Evolutionary conservation across 2,888 invertebrate genomes (phyloP), one percentile per base, ranked within the genome.

Genomic region (Drosophila planitibia): DNA sequence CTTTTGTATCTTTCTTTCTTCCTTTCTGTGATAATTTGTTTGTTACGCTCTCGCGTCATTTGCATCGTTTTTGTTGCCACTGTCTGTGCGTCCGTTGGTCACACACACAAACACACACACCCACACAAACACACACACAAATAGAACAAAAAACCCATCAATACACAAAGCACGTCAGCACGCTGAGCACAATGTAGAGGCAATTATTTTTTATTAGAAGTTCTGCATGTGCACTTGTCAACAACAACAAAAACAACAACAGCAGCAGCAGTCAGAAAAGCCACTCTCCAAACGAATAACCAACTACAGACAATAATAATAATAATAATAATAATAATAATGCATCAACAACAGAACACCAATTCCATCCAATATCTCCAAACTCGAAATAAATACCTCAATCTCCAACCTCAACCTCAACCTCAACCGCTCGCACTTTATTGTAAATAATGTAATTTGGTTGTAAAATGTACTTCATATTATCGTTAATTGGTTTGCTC

Each of bases 21-120:
- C 54, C 67, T 76, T 81, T 75, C 68, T 85, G 70, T 79, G 81
- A 86, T 81, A 74, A 79, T 84, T 76, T 82, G 81, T 87, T 85
- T 88, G 85, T 82, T 76, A 77, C 79, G 83, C 83, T 85, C 75
- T 67, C 73, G 77, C 79, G 80, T 74, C 82, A 70, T 65, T 39
- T 72, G 68, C 70, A 74, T 49, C 74, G 33, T 66, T 30, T 65
- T 71, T 67, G 74, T 72, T 77, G 74, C 60, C 77, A 51, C 67
- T 71, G 67, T 72, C 75, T 66, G 77, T 78, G 79, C 67, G 68
- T 71, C 70, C 71, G 81, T 74, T 71, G 68, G 64, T 54, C 72
- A 70, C 70, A 68, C 70, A 55, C 39, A 9, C 35, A 53, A 30
- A 60, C 64, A 1, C 64, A 49, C 65, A 64, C 55, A 37, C 59